phyloP scores from a whole-genome alignment of 2,113 vertebrate species.

The Platichthys flesus region DNA sequence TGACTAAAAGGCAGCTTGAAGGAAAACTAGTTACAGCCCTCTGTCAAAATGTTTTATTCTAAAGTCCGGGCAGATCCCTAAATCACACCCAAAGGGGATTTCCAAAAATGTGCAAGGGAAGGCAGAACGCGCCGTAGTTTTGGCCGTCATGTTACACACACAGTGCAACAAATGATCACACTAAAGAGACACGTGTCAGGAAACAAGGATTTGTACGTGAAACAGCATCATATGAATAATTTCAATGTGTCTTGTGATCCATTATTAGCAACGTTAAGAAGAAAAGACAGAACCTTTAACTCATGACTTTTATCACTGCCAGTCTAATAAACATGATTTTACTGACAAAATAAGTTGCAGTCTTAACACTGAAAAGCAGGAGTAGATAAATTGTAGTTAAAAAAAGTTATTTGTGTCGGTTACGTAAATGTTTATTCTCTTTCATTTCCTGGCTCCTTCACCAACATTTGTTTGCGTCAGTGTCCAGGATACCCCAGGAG shows the following conservation, averaged over 20 bases:
- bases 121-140: conserved; percentile 13
- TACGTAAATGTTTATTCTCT: background rate
- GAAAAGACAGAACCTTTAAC: background rate
- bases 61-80: conserved; percentile 8
- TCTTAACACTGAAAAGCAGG: too few relatives aligned
- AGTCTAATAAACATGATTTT: too few relatives aligned
- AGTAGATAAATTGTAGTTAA: background rate
- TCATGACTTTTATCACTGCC: conserved; percentile 13
- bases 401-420: background rate
- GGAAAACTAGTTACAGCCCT: conserved; percentile 7
- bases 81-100: conserved; percentile 12
- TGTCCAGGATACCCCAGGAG: conserved; percentile 3
- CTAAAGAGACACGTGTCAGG: background rate
- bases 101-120: conserved; percentile 25
- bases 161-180: conserved; percentile 8
- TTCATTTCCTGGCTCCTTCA: conserved; percentile 1
- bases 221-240: background rate
- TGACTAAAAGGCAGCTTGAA: background rate
- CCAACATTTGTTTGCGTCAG: background rate
- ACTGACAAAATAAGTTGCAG: background rate
- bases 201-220: background rate
- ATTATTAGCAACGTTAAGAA: background rate
- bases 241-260: background rate
- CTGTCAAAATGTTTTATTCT: conserved; percentile 2
- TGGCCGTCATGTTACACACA: conserved; percentile 1